Evolutionary conservation across 2,888 invertebrate genomes (phyloP).

Genomic region (Drosophila vallismaia): DNA sequence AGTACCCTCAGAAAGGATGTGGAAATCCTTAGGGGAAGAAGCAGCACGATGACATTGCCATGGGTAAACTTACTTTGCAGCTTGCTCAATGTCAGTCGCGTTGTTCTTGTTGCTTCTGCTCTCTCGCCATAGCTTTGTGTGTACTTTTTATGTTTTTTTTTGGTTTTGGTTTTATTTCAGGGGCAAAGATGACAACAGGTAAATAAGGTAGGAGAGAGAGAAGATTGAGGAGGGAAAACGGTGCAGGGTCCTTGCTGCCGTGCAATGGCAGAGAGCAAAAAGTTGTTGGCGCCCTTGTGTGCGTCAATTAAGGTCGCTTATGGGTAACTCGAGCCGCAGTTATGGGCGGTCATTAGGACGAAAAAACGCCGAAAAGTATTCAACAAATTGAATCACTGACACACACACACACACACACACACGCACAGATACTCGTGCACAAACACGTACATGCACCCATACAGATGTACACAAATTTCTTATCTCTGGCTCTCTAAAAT

Average conservation of each 20-base stretch:
- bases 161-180: conserved; percentile 28
- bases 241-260: neutral
- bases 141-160: conserved; percentile 6
- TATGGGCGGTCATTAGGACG: conserved; percentile 42
- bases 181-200: conserved; percentile 54
- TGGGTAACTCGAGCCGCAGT: conserved; percentile 51
- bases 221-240: neutral
- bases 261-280: conserved; percentile 26
- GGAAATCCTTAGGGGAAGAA: conserved; percentile 6
- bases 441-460: conserved; percentile 6
- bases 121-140: conserved; percentile 28
- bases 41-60: conserved; percentile 38
- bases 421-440: no score
- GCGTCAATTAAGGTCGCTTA: conserved; percentile 53
- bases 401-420: conserved; percentile 16
- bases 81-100: conserved; percentile 49
- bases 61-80: conserved; percentile 47
- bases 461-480: conserved; percentile 26
- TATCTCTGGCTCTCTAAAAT: conserved; percentile 25
- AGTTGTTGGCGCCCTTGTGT: conserved; percentile 34
- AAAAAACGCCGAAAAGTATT: conserved; percentile 49
- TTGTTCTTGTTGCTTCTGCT: conserved; percentile 16
- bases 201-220: conserved; percentile 17
- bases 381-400: conserved; percentile 46
- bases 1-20: neutral